These are phyloP conservation scores for Archivesica marissinica DNA, from an alignment of 1,140 invertebrate genomes.

Conservation along the genomic window DNA sequence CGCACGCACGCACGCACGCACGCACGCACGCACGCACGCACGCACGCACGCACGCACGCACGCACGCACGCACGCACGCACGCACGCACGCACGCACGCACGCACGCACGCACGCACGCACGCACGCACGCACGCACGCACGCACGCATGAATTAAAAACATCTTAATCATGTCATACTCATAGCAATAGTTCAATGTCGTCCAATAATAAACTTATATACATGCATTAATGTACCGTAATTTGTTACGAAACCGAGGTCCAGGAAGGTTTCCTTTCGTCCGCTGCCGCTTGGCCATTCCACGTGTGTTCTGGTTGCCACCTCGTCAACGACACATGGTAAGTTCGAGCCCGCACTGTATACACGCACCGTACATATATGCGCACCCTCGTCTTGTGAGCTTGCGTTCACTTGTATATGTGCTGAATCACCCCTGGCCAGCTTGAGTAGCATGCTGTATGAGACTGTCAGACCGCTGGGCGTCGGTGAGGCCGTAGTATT, in stretches of 20 bases:
- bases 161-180: background rate
- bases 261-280: background rate
- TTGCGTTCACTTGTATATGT: background rate
- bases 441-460: conserved; percentile 10
- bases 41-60: conserved; percentile 31
- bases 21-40: conserved; percentile 18
- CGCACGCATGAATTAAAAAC: background rate
- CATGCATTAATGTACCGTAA: background rate
- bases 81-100: conserved; percentile 33
- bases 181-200: background rate
- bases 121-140: conserved; percentile 33
- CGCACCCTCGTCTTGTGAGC: background rate
- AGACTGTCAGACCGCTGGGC: background rate
- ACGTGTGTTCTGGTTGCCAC: background rate
- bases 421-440: background rate
- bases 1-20: conserved; percentile 14
- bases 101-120: conserved; percentile 10
- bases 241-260: conserved; percentile 10
- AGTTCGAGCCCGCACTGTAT: background rate
- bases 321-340: conserved; percentile 39
- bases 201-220: background rate
- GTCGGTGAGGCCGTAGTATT: conserved; percentile 3
- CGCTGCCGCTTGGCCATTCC: background rate
- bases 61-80: conserved; percentile 26
- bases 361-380: conserved; percentile 40